Conservation (phyloP, 2,797 vertebrate species). For the Myiotriccus ornatus region DNA sequence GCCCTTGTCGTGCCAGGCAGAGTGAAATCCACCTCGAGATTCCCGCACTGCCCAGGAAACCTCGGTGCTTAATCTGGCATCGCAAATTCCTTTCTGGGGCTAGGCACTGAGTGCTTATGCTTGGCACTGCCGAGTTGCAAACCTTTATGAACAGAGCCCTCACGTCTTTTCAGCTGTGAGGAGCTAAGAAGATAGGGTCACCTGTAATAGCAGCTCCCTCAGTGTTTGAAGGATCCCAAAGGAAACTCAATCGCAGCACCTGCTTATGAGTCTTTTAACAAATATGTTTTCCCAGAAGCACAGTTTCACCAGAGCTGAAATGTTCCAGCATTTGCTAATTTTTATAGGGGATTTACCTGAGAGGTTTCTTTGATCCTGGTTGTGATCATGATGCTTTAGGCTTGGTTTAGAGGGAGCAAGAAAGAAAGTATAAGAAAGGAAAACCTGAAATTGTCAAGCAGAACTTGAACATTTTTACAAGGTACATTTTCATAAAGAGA, state of each 20-base stretch:
- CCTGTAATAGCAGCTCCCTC: neutral
- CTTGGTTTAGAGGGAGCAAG: neutral
- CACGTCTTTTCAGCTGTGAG: neutral
- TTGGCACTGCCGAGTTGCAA: neutral
- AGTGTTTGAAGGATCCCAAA: neutral
- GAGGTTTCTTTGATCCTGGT: neutral
- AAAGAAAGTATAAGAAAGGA: neutral
- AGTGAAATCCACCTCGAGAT: neutral
- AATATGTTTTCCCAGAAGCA: neutral
- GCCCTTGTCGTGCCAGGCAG: neutral
- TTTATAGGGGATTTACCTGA: neutral
- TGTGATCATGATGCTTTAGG: neutral
- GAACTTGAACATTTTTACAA: neutral
- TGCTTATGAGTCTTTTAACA: neutral
- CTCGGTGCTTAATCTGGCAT: constrained; percentile 43
- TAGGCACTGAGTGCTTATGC: neutral
- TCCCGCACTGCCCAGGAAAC: neutral
- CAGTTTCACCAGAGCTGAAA: neutral
- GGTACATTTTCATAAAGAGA: neutral
- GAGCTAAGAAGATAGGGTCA: neutral
- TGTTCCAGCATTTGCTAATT: neutral
- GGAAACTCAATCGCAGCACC: neutral
- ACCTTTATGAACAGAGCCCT: neutral
- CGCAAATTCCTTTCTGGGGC: constrained; percentile 59
- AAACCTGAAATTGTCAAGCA: neutral